A percentile compares a stretch with the other conserved stretches of the same genome.
Conservation (phyloP, 2,797 vertebrate species). For the Sorex maritimensis region DNA sequence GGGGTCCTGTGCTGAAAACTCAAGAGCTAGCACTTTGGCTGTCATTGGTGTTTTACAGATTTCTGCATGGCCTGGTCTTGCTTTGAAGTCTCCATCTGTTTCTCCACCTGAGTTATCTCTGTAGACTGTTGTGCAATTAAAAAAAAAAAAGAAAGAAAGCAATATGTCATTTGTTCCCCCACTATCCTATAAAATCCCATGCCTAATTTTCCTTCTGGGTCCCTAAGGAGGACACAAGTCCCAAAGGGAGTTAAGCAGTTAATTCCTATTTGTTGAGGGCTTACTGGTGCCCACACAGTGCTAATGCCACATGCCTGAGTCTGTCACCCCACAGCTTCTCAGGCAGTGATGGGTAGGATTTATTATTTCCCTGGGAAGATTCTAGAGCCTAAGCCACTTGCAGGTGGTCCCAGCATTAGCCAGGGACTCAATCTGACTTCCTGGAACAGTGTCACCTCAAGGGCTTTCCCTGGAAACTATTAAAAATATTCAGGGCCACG, state of each 20-base stretch:
- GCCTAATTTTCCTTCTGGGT: neutral
- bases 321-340: neutral
- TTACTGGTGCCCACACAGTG: neutral
- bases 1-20: neutral
- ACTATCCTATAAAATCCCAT: neutral
- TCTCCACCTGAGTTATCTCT: neutral
- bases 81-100: neutral
- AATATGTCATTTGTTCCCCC: too few species aligned
- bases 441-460: neutral
- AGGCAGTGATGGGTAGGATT: rapidly evolving
- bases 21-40: neutral
- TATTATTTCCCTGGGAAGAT: neutral
- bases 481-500: neutral
- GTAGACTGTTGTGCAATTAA: neutral
- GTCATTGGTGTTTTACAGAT: neutral
- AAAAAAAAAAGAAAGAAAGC: neutral
- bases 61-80: rapidly evolving
- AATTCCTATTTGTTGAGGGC: neutral
- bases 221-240: conserved; percentile 3
- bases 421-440: neutral
- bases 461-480: neutral
- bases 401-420: neutral
- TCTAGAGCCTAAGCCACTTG: neutral
- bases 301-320: rapidly evolving
- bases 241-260: neutral